Percentiles rank a stretch among this genome's conserved stretches.
Conservation (phyloP, 2,888 invertebrate genomes). For the Willowsia nigromaculata region DNA sequence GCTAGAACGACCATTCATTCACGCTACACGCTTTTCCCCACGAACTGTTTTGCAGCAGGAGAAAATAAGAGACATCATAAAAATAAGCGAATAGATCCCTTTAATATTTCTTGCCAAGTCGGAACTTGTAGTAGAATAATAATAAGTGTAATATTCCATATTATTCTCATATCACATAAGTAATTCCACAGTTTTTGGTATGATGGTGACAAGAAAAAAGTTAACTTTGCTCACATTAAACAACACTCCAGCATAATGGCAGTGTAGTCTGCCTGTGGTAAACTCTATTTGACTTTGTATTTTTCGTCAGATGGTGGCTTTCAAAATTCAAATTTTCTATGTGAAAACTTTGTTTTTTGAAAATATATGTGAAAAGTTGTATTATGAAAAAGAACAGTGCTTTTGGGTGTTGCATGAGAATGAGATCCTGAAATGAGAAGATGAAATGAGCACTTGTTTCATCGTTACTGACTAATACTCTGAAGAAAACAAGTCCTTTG, state of each 20-base stretch:
- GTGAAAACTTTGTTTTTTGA: constrained; percentile 64
- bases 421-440: background rate
- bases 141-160: constrained; percentile 32
- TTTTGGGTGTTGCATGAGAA: constrained; percentile 23
- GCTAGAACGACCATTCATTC: constrained; percentile 15
- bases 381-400: constrained; percentile 9
- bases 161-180: constrained; percentile 22
- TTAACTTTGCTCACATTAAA: constrained; percentile 41
- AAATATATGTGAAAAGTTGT: constrained; percentile 69
- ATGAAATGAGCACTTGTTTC: constrained; percentile 62
- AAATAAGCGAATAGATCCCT: background rate
- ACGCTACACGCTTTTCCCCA: background rate
- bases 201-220: constrained; percentile 50
- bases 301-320: constrained; percentile 65
- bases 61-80: background rate
- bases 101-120: background rate
- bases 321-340: constrained; percentile 71
- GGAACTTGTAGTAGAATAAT: background rate
- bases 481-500: background rate
- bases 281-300: constrained; percentile 44
- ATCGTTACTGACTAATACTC: constrained; percentile 13
- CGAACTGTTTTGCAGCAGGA: constrained; percentile 9
- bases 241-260: background rate
- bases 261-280: background rate
- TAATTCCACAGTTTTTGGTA: background rate